These are phyloP conservation scores for Caenorhabditis tropicalis DNA, from an alignment of 1,140 invertebrate species.

Conservation along the genomic window DNA sequence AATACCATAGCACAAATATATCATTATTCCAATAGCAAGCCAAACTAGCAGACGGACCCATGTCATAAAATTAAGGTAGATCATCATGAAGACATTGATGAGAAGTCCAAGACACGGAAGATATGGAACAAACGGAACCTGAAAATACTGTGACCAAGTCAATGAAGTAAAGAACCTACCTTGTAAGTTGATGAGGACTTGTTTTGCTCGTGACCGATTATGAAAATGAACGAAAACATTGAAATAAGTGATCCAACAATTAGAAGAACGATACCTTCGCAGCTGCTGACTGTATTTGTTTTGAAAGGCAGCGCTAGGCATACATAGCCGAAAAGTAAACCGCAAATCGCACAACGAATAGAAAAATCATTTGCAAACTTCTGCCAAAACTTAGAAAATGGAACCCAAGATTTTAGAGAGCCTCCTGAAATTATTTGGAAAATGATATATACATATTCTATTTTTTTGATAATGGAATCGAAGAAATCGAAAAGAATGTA, in stretches of 20 bases:
- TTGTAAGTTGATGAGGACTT: conserved; percentile 50
- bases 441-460: too few species aligned
- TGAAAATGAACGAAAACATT: conserved; percentile 77
- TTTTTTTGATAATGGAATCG: too few species aligned
- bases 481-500: not conserved
- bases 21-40: conserved; percentile 77
- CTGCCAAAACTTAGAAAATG: conserved; percentile 34
- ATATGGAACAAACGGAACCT: conserved; percentile 86
- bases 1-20: conserved; percentile 84
- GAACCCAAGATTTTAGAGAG: conserved; percentile 35
- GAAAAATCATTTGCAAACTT: conserved; percentile 1
- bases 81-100: conserved; percentile 86
- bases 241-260: conserved; percentile 59
- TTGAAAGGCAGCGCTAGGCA: conserved; percentile 33
- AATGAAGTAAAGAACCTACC: too few species aligned
- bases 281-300: not conserved
- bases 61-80: conserved; percentile 82
- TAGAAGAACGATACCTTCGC: not conserved
- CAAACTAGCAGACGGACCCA: conserved; percentile 87
- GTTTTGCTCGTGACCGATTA: conserved; percentile 75
- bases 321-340: not conserved
- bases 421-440: too few species aligned
- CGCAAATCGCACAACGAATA: not conserved
- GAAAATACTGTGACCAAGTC: too few species aligned
- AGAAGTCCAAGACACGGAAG: conserved; percentile 84